phyloP scores from a whole-genome alignment of 1,140 invertebrate genomes.

The Campoletis sonorensis region DNA sequence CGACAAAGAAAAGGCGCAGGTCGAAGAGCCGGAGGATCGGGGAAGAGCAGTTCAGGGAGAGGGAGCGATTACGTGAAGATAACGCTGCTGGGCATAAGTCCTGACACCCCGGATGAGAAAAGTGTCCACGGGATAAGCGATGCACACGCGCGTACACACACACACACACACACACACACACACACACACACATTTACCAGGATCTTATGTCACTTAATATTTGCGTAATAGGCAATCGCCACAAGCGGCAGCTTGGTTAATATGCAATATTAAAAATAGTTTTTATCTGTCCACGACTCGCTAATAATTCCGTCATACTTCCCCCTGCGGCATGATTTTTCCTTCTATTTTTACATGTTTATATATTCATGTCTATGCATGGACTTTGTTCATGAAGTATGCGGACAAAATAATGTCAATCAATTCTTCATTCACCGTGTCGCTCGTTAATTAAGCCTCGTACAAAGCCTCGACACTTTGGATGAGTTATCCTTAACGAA shows the following conservation, averaged over 20 bases:
- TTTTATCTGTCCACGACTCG: not conserved
- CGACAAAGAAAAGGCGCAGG: not conserved
- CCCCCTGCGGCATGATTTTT: not conserved
- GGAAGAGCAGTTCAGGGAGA: not conserved
- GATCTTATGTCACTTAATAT: conserved; percentile 30
- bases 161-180: too few relatives aligned
- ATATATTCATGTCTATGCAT: not conserved
- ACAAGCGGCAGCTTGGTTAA: not conserved
- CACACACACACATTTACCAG: not conserved
- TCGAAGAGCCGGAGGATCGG: too few relatives aligned
- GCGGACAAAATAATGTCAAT: conserved; percentile 5
- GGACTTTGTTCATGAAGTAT: not conserved
- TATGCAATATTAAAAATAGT: conserved; percentile 9
- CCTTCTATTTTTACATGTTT: not conserved
- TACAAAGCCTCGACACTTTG: not conserved
- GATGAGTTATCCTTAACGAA: conserved; percentile 7
- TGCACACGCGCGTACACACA: not conserved
- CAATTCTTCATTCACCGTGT: conserved; percentile 9
- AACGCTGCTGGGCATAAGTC: conserved; percentile 8
- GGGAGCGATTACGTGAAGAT: conserved; percentile 42
- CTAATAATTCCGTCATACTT: conserved; percentile 11
- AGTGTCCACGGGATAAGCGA: conserved; percentile 28
- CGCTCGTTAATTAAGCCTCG: conserved; percentile 5
- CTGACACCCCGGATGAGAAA: conserved; percentile 36
- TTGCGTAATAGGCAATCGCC: conserved; percentile 19